A percentile compares a stretch with the other conserved stretches of the same genome.
Conservation (phyloP, 2,888 invertebrate species). For the Agrotis ipsilon region DNA sequence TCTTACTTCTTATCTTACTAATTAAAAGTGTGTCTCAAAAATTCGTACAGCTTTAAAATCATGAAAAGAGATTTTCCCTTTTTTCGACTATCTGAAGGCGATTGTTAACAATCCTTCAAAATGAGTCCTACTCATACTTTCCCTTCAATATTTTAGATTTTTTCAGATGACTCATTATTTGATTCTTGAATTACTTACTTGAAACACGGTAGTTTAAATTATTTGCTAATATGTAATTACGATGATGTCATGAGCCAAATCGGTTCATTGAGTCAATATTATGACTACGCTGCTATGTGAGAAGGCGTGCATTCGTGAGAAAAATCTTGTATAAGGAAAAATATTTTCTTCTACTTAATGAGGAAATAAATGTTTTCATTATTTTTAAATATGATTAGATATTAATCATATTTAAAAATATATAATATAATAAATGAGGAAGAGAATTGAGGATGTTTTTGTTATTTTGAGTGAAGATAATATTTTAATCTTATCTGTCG, state of each 20-base stretch:
- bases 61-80: too few relatives aligned
- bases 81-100: too few relatives aligned
- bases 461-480: not conserved
- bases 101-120: too few relatives aligned
- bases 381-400: not conserved
- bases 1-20: too few relatives aligned
- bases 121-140: too few relatives aligned
- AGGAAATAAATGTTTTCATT: not conserved
- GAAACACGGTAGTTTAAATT: conserved; percentile 13
- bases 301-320: not conserved
- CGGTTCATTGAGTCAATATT: conserved; percentile 30
- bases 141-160: not conserved
- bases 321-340: not conserved
- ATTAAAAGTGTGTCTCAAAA: not conserved
- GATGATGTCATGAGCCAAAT: conserved; percentile 39
- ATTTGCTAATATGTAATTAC: conserved; percentile 15
- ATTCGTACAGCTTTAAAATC: too few relatives aligned
- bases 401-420: not conserved
- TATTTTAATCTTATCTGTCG: conserved; percentile 11
- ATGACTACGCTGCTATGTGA: conserved; percentile 12
- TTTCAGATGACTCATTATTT: conserved; percentile 12
- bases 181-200: not conserved
- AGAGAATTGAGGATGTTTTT: not conserved
- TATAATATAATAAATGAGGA: too few relatives aligned
- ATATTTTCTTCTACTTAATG: not conserved